Evolutionary conservation across 2,888 invertebrate species (phyloP).

Genomic region (Xanthorhoe spadicearia): DNA sequence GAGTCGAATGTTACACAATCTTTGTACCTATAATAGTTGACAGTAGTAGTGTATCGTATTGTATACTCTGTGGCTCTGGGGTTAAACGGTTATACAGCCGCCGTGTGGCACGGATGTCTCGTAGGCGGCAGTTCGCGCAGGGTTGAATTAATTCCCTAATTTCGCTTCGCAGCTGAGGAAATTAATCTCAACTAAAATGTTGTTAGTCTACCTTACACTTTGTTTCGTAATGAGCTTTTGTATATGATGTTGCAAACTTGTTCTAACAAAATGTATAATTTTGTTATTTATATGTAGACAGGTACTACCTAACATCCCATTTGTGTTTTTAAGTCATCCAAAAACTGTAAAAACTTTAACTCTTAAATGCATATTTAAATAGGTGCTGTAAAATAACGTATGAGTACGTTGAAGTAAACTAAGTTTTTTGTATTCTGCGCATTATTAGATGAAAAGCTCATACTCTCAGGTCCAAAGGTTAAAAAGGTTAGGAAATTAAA

Average conservation of each 20-base stretch:
- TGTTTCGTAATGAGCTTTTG: neutral
- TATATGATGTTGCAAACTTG: neutral
- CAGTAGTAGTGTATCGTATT: neutral
- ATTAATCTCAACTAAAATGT: constrained; percentile 3
- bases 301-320: too few relatives aligned
- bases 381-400: too few relatives aligned
- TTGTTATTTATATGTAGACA: too few relatives aligned
- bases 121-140: constrained; percentile 25
- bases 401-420: too few relatives aligned
- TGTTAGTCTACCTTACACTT: constrained; percentile 1
- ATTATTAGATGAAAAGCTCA: too few relatives aligned
- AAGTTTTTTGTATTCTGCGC: neutral
- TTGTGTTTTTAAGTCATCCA: too few relatives aligned
- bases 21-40: too few relatives aligned
- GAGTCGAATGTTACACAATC: too few relatives aligned
- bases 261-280: neutral
- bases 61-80: constrained; percentile 30
- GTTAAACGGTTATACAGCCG: constrained; percentile 48
- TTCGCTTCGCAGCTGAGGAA: constrained; percentile 19
- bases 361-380: too few relatives aligned
- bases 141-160: constrained; percentile 28
- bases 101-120: constrained; percentile 44
- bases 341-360: too few relatives aligned
- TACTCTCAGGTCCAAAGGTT: too few relatives aligned
- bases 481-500: too few relatives aligned